Evolutionary conservation across 2,888 invertebrate species (phyloP).

Genomic region (Priocnemis perturbator): DNA sequence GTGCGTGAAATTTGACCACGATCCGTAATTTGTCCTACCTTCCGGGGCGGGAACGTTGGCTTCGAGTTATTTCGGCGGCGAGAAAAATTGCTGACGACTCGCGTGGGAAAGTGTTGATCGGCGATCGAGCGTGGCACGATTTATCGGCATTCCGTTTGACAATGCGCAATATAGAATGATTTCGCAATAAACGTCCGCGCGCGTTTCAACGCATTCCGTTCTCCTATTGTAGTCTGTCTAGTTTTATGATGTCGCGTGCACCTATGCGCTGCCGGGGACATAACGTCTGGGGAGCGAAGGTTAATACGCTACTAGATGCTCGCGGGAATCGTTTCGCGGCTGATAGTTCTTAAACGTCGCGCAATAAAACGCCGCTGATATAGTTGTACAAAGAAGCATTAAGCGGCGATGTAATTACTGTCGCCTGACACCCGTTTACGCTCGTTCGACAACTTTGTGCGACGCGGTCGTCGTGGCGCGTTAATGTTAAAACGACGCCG

Average conservation of each 20-base stretch:
- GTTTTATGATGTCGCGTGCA: constrained; percentile 13
- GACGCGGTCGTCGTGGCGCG: too few relatives aligned
- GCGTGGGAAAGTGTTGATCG: too few relatives aligned
- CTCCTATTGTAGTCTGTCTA: constrained; percentile 24
- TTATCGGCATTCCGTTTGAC: too few relatives aligned
- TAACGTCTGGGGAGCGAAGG: not conserved
- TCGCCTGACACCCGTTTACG: too few relatives aligned
- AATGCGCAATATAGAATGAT: too few relatives aligned
- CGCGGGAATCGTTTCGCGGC: constrained; percentile 44
- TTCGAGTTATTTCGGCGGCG: not conserved
- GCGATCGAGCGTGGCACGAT: too few relatives aligned
- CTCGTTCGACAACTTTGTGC: too few relatives aligned
- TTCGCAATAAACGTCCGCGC: not conserved
- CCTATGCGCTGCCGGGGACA: not conserved
- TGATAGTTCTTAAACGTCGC: constrained; percentile 26
- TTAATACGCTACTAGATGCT: constrained; percentile 5
- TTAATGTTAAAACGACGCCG: too few relatives aligned
- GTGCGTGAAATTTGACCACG: not conserved
- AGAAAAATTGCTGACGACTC: not conserved
- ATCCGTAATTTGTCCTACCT: constrained; percentile 1
- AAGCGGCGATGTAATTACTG: too few relatives aligned
- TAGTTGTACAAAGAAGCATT: too few relatives aligned
- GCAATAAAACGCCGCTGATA: too few relatives aligned
- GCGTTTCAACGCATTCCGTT: constrained; percentile 11
- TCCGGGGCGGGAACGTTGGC: not conserved